Evolutionary conservation across 2,113 vertebrate species (phyloP).

Genomic region (Neodon shergylaensis): DNA sequence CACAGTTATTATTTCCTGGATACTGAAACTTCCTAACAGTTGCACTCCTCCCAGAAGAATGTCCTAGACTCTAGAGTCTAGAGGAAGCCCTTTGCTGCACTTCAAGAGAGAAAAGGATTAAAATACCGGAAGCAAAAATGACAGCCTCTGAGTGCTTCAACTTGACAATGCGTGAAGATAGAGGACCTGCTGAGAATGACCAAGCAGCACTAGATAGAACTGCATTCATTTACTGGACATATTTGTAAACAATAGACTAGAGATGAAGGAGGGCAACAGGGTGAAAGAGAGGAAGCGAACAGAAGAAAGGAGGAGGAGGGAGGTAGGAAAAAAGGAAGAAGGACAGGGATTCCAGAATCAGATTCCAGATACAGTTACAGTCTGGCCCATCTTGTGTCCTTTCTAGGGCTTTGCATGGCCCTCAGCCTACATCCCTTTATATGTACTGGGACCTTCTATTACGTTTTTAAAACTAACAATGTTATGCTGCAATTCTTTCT

Average conservation of each 20-base stretch:
- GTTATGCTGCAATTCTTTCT: too few relatives aligned
- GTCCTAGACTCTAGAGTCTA: background rate
- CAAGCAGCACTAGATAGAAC: background rate
- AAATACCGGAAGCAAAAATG: background rate
- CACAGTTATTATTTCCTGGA: background rate
- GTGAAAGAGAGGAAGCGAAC: background rate
- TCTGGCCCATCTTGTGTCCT: too few relatives aligned
- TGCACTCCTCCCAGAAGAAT: background rate
- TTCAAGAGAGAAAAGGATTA: background rate
- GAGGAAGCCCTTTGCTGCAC: background rate
- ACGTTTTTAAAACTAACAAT: too few relatives aligned
- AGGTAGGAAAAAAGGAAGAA: background rate
- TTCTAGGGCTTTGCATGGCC: too few relatives aligned
- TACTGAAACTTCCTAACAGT: background rate
- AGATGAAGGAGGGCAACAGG: background rate
- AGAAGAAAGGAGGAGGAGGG: too few relatives aligned
- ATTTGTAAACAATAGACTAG: background rate
- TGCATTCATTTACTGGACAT: background rate
- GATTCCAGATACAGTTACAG: background rate
- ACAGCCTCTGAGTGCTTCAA: background rate
- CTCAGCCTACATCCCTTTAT: too few relatives aligned
- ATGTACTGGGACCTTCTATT: too few relatives aligned
- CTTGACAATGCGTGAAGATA: background rate
- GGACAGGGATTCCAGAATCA: background rate
- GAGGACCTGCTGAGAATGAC: constrained; percentile 12